Evolutionary conservation across 2,888 invertebrate species (phyloP).

Genomic region (Microdon myrmicae): DNA sequence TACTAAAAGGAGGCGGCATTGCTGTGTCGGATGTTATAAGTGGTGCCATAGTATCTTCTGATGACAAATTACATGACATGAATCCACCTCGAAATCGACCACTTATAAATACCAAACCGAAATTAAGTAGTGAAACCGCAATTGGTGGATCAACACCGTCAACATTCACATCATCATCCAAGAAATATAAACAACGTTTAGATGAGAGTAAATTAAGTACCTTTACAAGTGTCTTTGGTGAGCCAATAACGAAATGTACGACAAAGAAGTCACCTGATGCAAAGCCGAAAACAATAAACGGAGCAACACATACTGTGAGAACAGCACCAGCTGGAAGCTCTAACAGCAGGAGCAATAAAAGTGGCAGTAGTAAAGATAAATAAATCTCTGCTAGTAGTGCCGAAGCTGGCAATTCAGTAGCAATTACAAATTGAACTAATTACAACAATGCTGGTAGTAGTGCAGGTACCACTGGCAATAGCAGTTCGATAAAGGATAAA

Average conservation of each 20-base stretch:
- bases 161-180: constrained; percentile 56
- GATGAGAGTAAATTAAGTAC: constrained; percentile 72
- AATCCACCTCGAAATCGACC: constrained; percentile 70
- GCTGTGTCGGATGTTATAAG: constrained; percentile 61
- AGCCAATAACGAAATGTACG: constrained; percentile 80
- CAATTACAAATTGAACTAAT: too few species aligned
- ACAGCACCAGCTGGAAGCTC: constrained; percentile 16
- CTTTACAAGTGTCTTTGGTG: constrained; percentile 85
- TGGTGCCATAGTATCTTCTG: constrained; percentile 55
- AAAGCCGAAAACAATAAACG: constrained; percentile 35
- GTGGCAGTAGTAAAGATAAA: constrained; percentile 33
- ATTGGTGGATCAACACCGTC: too few species aligned
- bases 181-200: constrained; percentile 72
- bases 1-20: constrained; percentile 87
- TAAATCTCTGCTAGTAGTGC: constrained; percentile 9
- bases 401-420: constrained; percentile 14
- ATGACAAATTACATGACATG: constrained; percentile 70
- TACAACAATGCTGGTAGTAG: too few species aligned
- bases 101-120: constrained; percentile 78
- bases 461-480: constrained; percentile 29
- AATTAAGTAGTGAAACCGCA: constrained; percentile 67
- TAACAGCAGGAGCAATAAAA: constrained; percentile 10
- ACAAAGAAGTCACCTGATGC: constrained; percentile 68
- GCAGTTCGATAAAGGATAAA: too few species aligned
- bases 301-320: too few species aligned